These are phyloP conservation scores for Oceanites oceanicus DNA, from an alignment of 2,113 vertebrate genomes.

Conservation along the genomic window DNA sequence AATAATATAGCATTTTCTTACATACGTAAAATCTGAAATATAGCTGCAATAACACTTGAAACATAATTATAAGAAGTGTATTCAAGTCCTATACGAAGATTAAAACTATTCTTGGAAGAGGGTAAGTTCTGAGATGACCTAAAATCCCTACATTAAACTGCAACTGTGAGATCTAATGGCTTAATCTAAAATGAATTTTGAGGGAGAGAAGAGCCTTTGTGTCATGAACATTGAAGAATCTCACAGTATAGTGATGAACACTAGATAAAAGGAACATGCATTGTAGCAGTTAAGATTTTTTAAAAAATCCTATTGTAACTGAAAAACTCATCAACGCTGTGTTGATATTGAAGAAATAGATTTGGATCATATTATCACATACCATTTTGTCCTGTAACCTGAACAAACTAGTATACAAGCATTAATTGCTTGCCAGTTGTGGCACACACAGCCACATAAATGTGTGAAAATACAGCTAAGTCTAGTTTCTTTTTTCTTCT, in stretches of 20 bases:
- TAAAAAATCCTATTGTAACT: neutral
- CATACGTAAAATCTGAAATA: constrained; percentile 53
- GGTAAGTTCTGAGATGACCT: constrained; percentile 52
- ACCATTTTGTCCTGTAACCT: neutral
- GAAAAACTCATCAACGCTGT: neutral
- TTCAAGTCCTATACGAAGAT: constrained; percentile 44
- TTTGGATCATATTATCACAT: neutral
- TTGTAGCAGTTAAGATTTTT: neutral
- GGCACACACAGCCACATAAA: neutral
- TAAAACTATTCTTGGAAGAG: constrained; percentile 44
- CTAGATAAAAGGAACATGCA: neutral
- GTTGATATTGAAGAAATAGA: neutral
- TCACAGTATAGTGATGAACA: neutral
- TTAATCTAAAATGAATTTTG: constrained; percentile 43
- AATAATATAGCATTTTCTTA: constrained; percentile 61
- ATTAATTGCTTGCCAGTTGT: neutral
- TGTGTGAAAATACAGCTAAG: neutral
- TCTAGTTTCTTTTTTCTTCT: neutral
- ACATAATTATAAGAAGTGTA: constrained; percentile 48
- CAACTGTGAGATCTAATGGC: constrained; percentile 22
- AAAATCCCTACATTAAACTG: constrained; percentile 44
- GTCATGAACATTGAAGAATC: neutral
- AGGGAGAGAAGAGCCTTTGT: constrained; percentile 12
- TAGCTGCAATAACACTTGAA: constrained; percentile 57
- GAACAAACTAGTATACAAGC: neutral